Evolutionary conservation across 2,888 invertebrate genomes (phyloP).

Genomic region (Cephalotes varians): DNA sequence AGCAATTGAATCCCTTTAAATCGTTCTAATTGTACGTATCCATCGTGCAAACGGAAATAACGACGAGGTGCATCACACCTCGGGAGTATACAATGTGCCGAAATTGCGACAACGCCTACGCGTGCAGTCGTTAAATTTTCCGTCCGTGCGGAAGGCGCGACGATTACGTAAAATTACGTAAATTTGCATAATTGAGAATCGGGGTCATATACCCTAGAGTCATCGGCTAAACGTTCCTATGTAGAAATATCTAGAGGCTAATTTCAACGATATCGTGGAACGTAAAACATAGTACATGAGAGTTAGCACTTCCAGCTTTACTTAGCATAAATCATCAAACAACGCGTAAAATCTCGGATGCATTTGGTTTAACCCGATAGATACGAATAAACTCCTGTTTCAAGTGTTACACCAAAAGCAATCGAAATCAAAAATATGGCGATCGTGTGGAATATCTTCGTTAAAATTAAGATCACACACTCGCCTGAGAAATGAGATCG

Average conservation of each 20-base stretch:
- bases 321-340: neutral
- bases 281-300: neutral
- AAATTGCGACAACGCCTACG: slow-evolving; percentile 3
- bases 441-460: no score
- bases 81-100: neutral
- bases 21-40: slow-evolving; percentile 74
- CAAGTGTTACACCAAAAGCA: neutral
- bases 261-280: neutral
- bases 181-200: slow-evolving; percentile 3
- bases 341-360: neutral
- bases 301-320: neutral
- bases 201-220: neutral
- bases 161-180: slow-evolving; percentile 6
- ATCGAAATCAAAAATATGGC: neutral
- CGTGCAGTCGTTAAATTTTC: neutral
- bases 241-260: neutral
- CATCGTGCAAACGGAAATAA: slow-evolving; percentile 58
- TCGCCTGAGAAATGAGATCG: slow-evolving; percentile 2
- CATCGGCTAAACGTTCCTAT: neutral
- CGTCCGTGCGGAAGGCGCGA: neutral
- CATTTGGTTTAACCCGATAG: neutral
- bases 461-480: slow-evolving; percentile 15
- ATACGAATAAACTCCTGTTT: neutral
- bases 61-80: slow-evolving; percentile 6
- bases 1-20: slow-evolving; percentile 72